Evolutionary conservation across 2,888 invertebrate species (phyloP).

Genomic region (Amphipyra tragopoginis): DNA sequence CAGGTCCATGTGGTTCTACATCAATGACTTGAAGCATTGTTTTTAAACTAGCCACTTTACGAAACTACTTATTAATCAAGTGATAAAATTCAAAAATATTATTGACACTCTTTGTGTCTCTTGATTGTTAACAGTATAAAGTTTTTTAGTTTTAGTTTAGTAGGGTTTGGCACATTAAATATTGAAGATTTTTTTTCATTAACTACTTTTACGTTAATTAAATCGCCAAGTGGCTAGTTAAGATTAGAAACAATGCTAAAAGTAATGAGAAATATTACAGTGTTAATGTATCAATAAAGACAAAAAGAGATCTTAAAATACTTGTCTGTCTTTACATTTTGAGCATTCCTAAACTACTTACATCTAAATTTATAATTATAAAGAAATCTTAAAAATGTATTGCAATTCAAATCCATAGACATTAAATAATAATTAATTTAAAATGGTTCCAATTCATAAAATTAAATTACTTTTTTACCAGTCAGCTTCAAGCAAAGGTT

Average conservation of each 20-base stretch:
- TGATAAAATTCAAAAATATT: too few relatives aligned
- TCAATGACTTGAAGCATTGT: constrained; percentile 27
- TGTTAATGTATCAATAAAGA: constrained; percentile 50
- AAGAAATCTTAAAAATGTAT: constrained; percentile 64
- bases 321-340: constrained; percentile 75
- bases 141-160: too few relatives aligned
- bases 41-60: background rate
- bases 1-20: too few relatives aligned
- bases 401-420: constrained; percentile 67
- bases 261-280: constrained; percentile 50
- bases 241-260: constrained; percentile 45
- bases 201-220: background rate
- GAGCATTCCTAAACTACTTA: constrained; percentile 76
- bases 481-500: constrained; percentile 62
- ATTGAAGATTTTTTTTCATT: too few relatives aligned
- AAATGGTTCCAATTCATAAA: constrained; percentile 50
- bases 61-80: too few relatives aligned
- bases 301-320: constrained; percentile 69
- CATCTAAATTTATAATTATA: constrained; percentile 60
- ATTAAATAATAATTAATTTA: constrained; percentile 62
- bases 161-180: background rate
- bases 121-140: too few relatives aligned
- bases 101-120: too few relatives aligned
- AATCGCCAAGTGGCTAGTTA: background rate
- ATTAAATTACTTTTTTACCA: constrained; percentile 41